phyloP scores from a whole-genome alignment of 2,113 vertebrate species.

The Microcebus griseorufus region DNA sequence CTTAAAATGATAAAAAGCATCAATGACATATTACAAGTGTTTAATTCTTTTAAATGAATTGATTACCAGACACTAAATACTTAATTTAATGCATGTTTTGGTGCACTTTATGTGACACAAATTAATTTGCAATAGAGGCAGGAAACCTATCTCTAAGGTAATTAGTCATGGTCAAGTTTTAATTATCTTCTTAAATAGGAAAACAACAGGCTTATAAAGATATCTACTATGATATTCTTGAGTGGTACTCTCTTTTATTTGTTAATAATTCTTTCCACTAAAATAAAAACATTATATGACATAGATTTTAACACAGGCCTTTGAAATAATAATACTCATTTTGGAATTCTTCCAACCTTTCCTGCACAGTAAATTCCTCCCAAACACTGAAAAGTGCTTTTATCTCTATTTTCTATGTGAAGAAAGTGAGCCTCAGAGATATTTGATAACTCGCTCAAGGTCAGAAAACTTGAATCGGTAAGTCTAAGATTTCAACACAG shows the following conservation, averaged over 20 bases:
- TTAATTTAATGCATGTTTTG: conserved; percentile 70
- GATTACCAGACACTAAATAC: conserved; percentile 56
- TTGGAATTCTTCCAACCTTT: not conserved
- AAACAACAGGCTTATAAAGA: conserved; percentile 60
- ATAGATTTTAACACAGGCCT: not conserved
- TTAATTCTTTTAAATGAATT: conserved; percentile 54
- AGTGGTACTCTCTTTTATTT: conserved; percentile 1
- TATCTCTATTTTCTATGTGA: not conserved
- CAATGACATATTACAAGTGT: not conserved
- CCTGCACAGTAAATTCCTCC: not conserved
- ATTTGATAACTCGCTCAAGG: not conserved
- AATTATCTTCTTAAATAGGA: conserved; percentile 71
- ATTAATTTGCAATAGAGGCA: conserved; percentile 74
- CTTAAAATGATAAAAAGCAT: not conserved
- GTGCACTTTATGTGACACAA: conserved; percentile 69
- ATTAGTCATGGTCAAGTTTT: conserved; percentile 77
- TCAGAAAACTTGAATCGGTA: not conserved
- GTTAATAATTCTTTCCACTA: not conserved
- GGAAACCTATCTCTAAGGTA: conserved; percentile 68
- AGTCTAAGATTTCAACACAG: not conserved
- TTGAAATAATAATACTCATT: not conserved
- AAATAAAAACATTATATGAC: not conserved
- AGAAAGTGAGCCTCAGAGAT: not conserved
- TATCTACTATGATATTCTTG: conserved; percentile 39
- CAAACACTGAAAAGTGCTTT: not conserved